Percentiles rank a stretch among this genome's conserved stretches.
phyloP scores from a whole-genome alignment of 2,797 vertebrate species.

The Ctenopoma multispine region DNA sequence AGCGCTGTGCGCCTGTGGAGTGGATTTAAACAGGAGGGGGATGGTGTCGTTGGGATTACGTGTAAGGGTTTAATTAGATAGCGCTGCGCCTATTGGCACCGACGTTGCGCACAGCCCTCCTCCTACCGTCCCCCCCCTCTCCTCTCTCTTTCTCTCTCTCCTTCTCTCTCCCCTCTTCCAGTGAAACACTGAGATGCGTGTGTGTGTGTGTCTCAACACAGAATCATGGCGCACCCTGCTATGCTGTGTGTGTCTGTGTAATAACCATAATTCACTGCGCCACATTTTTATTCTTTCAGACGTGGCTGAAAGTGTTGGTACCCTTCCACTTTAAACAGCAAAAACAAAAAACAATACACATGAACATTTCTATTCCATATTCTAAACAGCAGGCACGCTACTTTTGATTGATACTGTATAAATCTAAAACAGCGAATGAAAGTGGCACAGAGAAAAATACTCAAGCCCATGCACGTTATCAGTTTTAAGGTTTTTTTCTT shows the following conservation, averaged over 20 bases:
- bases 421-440: too few relatives aligned
- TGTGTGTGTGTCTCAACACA: conserved; percentile 22
- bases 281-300: conserved; percentile 15
- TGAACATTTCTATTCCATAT: too few relatives aligned
- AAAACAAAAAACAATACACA: neutral
- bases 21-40: conserved; percentile 82
- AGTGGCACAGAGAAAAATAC: too few relatives aligned
- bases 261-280: conserved; percentile 17
- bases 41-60: conserved; percentile 81
- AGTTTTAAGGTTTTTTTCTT: too few relatives aligned
- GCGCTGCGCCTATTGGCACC: conserved; percentile 79
- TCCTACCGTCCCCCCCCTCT: conserved; percentile 16
- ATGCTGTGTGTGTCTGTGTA: conserved; percentile 5
- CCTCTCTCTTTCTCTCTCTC: conserved; percentile 3
- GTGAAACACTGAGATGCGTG: conserved; percentile 13
- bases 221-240: conserved; percentile 28
- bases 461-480: too few relatives aligned
- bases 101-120: conserved; percentile 66
- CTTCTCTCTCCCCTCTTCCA: conserved; percentile 8
- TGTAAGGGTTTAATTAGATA: conserved; percentile 83
- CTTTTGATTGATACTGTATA: neutral
- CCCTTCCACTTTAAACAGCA: neutral
- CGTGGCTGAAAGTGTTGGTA: too few relatives aligned
- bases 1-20: conserved; percentile 64
- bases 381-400: too few relatives aligned